Base-by-base conservation (phyloP, 1,140 invertebrate species). In the Megalopta genalis region DNA sequence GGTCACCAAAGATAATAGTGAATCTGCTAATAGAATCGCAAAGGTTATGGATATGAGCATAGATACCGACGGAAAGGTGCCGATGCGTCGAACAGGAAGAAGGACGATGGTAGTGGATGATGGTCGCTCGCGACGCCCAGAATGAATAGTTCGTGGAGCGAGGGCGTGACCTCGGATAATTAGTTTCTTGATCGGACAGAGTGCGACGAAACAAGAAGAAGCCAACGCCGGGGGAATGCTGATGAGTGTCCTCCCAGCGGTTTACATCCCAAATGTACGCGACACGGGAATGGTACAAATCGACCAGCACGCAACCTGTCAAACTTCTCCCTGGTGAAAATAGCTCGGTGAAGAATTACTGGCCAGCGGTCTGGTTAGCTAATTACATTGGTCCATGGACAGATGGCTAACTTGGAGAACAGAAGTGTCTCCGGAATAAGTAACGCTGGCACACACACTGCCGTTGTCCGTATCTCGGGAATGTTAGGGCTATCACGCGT, bases 111-210 rank as follows among this genome's bases (percentile, higher is more conserved):
- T 83, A 65, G 7, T 74, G 66, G 69, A 85, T 77, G 79, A 81
- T 74, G 60, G 79, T 12, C 21, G 60, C 52, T 59, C 57, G 42
- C 70, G 49, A 84, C 42, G 71, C 70, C 65, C 72, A 77, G 67
- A 75, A 88, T 86, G 70, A 75, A 86, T 87, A 82, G 70, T 79
- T 66, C n/a, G 18, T 65, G 57, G 76, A 77, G 80, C 71, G 75
- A 87, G 82, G 84, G 71, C 39, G 75, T 68, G 86, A 82, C 86
- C 81, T 81, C 78, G 81, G 88, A 86, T 90, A 90, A 90, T 90
- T 90, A 90, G 87, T 90, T 90, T 90, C 85, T 82, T 86, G 83
- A 90, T 89, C 81, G 85, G 84, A 88, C 88, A 81, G 78, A 70
- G 62, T 42, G 73, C 80, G 80, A 75, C 59, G 25, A 57, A 72